Conservation (phyloP, 2,113 vertebrate genomes). For the Alouatta palliata region DNA sequence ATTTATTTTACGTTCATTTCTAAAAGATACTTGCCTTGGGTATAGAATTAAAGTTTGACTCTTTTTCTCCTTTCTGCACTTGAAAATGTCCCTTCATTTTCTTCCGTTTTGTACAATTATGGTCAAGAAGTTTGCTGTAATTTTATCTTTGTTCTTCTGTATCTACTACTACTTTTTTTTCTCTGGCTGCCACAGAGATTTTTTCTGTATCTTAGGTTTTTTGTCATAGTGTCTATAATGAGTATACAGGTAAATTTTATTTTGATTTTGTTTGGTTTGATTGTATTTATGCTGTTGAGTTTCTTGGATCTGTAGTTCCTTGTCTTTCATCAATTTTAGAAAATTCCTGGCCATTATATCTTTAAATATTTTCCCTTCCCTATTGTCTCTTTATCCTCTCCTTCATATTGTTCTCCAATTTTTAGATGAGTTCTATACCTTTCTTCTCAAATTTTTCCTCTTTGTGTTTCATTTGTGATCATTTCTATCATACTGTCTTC, state of each 20-base stretch:
- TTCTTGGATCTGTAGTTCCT: background rate
- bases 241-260: background rate
- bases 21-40: background rate
- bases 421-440: background rate
- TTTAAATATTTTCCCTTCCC: background rate
- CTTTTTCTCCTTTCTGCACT: background rate
- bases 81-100: background rate
- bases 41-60: background rate
- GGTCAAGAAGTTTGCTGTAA: background rate
- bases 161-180: background rate
- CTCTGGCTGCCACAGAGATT: background rate
- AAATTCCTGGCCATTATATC: background rate
- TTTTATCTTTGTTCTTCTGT: background rate
- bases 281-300: background rate
- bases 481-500: background rate
- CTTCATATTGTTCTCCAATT: background rate
- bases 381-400: background rate
- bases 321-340: background rate
- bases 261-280: background rate
- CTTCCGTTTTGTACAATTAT: background rate
- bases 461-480: slow-evolving; percentile 14
- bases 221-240: background rate
- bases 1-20: background rate
- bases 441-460: background rate
- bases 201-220: slow-evolving; percentile 21